These are phyloP conservation scores for Heterochromis multidens DNA, from an alignment of 2,113 vertebrate species.

Conservation along the genomic window DNA sequence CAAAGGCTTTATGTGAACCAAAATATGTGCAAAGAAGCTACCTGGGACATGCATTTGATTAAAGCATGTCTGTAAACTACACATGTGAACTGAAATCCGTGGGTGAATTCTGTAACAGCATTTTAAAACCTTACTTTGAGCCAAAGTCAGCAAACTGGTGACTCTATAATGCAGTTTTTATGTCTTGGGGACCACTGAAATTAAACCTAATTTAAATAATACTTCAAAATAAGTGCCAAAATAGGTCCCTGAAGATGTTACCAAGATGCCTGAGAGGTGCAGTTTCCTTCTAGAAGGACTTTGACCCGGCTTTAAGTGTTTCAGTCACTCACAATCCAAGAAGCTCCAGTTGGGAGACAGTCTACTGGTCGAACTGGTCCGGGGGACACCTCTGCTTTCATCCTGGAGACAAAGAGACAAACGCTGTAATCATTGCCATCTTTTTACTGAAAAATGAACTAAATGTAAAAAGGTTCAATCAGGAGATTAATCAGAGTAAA, in stretches of 20 bases:
- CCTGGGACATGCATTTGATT: too few relatives aligned
- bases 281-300: background rate
- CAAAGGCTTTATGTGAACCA: background rate
- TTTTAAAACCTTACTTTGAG: background rate
- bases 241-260: background rate
- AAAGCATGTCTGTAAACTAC: too few relatives aligned
- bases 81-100: too few relatives aligned
- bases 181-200: background rate
- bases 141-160: background rate
- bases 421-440: background rate
- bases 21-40: too few relatives aligned
- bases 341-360: constrained; percentile 97
- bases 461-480: background rate
- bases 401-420: constrained; percentile 69
- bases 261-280: background rate
- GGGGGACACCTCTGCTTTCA: constrained; percentile 68
- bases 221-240: background rate
- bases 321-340: constrained; percentile 89
- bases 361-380: constrained; percentile 84
- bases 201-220: background rate
- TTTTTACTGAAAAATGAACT: background rate
- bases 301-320: background rate
- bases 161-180: background rate
- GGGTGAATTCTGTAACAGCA: background rate
- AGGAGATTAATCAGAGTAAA: background rate